Conservation (phyloP, 2,888 invertebrate genomes). For the Sericinus montela region DNA sequence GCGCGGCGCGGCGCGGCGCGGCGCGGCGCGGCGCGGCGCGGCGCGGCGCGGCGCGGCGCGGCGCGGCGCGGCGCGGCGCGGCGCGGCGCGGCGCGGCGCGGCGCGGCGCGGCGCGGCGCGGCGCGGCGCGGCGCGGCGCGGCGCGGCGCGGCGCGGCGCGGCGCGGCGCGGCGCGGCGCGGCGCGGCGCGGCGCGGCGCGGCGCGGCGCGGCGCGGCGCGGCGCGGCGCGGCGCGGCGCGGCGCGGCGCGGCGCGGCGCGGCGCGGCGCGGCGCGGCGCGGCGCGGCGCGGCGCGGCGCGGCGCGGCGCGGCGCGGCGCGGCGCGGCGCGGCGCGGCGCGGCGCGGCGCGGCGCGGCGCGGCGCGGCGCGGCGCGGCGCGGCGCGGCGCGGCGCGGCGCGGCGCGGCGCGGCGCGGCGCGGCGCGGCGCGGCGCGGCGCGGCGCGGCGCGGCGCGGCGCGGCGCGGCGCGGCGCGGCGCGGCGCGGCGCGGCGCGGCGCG, state of each 20-base stretch:
- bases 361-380: conserved; percentile 4
- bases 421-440: conserved; percentile 3
- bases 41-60: too few relatives aligned
- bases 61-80: background rate
- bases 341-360: background rate
- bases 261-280: background rate
- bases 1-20: conserved; percentile 3
- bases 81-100: conserved; percentile 4
- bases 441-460: background rate
- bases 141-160: conserved; percentile 3
- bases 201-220: background rate
- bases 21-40: background rate
- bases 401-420: background rate
- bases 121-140: background rate
- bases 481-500: background rate
- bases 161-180: background rate
- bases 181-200: too few relatives aligned
- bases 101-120: too few relatives aligned
- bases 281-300: conserved; percentile 3
- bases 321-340: too few relatives aligned
- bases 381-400: too few relatives aligned
- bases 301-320: background rate
- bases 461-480: too few relatives aligned
- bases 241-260: too few relatives aligned
- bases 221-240: conserved; percentile 4